Percentiles rank a stretch among this genome's conserved stretches.
Evolutionary conservation across 2,888 invertebrate genomes (phyloP).

Genomic region (Cryptosula pallasiana): DNA sequence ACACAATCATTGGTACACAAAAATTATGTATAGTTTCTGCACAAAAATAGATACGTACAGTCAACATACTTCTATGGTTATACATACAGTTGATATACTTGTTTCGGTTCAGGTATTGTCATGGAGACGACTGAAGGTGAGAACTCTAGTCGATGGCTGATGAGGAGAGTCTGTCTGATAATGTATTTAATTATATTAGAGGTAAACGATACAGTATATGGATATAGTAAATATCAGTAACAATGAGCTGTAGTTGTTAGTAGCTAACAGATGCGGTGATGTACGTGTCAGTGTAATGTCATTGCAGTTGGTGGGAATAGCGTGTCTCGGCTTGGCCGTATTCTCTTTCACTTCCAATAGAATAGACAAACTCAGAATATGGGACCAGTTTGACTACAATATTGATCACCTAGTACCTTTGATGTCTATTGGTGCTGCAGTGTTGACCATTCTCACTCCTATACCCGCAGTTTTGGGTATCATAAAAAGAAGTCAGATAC

Average conservation of each 20-base stretch:
- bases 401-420: not conserved
- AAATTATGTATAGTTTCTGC: too few species aligned
- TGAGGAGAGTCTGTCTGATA: not conserved
- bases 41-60: too few species aligned
- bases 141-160: not conserved
- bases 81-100: too few species aligned
- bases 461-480: not conserved
- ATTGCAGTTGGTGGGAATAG: not conserved
- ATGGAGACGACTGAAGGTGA: not conserved
- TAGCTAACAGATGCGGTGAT: too few species aligned
- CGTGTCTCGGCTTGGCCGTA: not conserved
- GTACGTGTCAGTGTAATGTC: too few species aligned
- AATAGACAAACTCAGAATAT: not conserved
- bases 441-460: not conserved
- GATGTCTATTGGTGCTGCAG: not conserved
- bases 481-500: slow-evolving; percentile 1
- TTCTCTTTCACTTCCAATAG: not conserved
- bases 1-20: too few species aligned
- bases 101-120: too few species aligned
- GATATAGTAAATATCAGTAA: not conserved
- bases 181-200: not conserved
- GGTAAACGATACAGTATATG: not conserved
- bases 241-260: too few species aligned
- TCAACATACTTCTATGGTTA: too few species aligned
- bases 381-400: slow-evolving; percentile 8